phyloP scores from a whole-genome alignment of 2,797 vertebrate genomes.

The Pteronotus mesoamericanus region DNA sequence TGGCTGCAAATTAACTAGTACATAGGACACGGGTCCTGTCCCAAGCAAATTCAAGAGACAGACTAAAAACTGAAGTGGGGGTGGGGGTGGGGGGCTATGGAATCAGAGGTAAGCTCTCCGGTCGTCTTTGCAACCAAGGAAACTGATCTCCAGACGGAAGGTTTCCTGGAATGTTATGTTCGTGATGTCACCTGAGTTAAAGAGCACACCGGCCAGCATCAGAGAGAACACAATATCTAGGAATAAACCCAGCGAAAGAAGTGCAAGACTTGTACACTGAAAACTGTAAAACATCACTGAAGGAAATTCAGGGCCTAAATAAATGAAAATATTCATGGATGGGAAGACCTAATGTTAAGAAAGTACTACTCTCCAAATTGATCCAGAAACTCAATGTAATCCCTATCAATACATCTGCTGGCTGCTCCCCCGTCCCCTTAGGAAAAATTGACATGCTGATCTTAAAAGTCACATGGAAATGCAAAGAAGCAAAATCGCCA shows the following conservation, averaged over 20 bases:
- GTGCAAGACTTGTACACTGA: background rate
- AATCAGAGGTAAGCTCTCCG: background rate
- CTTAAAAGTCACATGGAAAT: background rate
- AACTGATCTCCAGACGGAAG: background rate
- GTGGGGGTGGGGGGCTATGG: rapidly evolving
- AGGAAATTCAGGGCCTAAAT: background rate
- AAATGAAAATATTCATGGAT: background rate
- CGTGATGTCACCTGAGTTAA: background rate
- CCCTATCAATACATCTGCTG: background rate
- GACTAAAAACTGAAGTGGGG: background rate
- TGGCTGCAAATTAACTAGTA: background rate
- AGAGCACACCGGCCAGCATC: background rate
- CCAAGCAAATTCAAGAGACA: background rate
- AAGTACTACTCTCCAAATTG: background rate
- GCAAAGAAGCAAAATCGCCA: background rate
- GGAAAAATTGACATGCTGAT: background rate
- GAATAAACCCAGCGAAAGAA: background rate
- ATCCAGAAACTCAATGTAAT: background rate
- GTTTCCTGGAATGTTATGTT: background rate
- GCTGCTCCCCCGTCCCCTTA: background rate
- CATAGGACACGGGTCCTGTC: no score
- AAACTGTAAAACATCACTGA: background rate
- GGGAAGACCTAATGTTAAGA: background rate
- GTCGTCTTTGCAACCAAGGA: background rate
- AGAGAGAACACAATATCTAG: background rate